phyloP scores from a whole-genome alignment of 2,797 vertebrate genomes.

The Ctenochaetus hawaiiensis region DNA sequence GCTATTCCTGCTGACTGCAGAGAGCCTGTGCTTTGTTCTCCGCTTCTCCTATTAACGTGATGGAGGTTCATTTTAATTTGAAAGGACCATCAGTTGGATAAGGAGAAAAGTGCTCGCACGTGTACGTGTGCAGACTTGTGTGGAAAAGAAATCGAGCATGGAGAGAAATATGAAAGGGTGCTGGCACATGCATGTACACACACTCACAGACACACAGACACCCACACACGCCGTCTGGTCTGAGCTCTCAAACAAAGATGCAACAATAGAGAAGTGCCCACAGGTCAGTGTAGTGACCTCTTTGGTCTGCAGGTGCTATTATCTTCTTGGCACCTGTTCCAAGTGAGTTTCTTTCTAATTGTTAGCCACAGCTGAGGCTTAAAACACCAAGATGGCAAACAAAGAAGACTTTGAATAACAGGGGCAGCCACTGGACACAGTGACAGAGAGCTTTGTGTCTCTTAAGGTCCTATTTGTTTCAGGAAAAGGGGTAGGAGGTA shows the following conservation, averaged over 20 bases:
- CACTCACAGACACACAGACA: slow-evolving; percentile 3
- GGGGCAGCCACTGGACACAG: background rate
- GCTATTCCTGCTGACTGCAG: slow-evolving; percentile 77
- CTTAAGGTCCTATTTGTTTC: slow-evolving; percentile 11
- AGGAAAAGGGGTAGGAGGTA: background rate
- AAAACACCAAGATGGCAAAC: slow-evolving; percentile 48
- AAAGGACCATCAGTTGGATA: slow-evolving; percentile 79
- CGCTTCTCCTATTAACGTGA: slow-evolving; percentile 78
- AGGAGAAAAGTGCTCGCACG: slow-evolving; percentile 47
- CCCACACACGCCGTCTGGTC: background rate
- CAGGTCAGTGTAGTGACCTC: slow-evolving; percentile 71
- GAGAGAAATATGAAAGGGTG: slow-evolving; percentile 23
- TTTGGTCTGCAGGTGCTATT: slow-evolving; percentile 67
- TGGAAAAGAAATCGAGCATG: slow-evolving; percentile 44
- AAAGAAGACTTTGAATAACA: slow-evolving; percentile 44
- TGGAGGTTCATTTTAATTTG: slow-evolving; percentile 84
- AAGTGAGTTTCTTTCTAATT: slow-evolving; percentile 46
- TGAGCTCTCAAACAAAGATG: slow-evolving; percentile 37
- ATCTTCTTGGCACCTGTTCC: slow-evolving; percentile 74
- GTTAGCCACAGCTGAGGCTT: slow-evolving; percentile 63
- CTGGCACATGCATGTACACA: slow-evolving; percentile 5
- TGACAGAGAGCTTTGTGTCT: slow-evolving; percentile 7
- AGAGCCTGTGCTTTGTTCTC: slow-evolving; percentile 82
- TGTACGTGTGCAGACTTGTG: slow-evolving; percentile 29
- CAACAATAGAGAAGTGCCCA: slow-evolving; percentile 37